Evolutionary conservation across 2,888 invertebrate species (phyloP).

Genomic region (Torymus auratus): DNA sequence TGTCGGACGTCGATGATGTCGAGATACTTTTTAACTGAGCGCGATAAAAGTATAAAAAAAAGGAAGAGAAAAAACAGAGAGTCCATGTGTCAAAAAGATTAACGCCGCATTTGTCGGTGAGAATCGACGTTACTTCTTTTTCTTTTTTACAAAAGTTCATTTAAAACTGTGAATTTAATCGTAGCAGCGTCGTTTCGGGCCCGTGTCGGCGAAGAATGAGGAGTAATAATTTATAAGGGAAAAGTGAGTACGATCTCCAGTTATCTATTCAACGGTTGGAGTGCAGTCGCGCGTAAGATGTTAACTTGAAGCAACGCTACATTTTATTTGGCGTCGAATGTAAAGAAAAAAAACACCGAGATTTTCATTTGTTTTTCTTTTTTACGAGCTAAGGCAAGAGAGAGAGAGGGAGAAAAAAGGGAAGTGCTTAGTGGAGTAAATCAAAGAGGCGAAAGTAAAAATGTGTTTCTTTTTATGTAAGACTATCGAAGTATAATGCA

Average conservation of each 20-base stretch:
- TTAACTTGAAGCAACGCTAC: conserved; percentile 12
- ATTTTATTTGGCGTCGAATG: conserved; percentile 16
- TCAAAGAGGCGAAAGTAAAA: conserved; percentile 32
- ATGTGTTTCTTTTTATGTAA: conserved; percentile 40
- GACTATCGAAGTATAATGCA: conserved; percentile 22
- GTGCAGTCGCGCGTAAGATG: not conserved
- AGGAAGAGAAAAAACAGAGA: not conserved
- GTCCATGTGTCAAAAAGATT: conserved; percentile 13
- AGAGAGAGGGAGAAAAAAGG: not conserved
- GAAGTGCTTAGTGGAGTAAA: conserved; percentile 21
- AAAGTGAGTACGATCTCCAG: too few species aligned
- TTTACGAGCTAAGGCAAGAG: conserved; percentile 11
- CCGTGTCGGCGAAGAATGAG: not conserved
- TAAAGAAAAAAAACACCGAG: conserved; percentile 1
- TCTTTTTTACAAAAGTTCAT: not conserved
- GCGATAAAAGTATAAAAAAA: not conserved
- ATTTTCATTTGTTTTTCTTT: conserved; percentile 11
- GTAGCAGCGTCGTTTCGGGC: too few species aligned
- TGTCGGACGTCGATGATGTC: conserved; percentile 70
- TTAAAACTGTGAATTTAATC: conserved; percentile 9
- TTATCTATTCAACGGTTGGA: conserved; percentile 15
- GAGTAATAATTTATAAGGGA: not conserved
- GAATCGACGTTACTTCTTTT: not conserved
- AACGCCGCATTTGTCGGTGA: too few species aligned
- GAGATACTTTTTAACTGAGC: conserved; percentile 69